Conservation (phyloP, 2,888 invertebrate species). For the Andricus curvator region DNA sequence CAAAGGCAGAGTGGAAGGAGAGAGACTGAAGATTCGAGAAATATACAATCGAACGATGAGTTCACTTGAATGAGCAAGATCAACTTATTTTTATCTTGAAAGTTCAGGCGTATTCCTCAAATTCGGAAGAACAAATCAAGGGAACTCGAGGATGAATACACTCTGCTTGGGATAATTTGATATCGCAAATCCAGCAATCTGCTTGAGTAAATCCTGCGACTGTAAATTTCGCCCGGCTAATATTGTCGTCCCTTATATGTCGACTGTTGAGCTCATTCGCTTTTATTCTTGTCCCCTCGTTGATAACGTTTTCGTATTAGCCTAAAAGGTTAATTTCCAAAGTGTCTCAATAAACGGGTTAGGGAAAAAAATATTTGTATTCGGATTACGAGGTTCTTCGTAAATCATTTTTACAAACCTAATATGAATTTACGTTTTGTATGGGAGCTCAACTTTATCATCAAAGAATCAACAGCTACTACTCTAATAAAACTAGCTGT, state of each 20-base stretch:
- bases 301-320: slow-evolving; percentile 13
- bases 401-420: neutral
- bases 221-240: neutral
- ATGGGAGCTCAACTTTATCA: no score
- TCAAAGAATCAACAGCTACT: no score
- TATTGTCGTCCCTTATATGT: slow-evolving; percentile 1
- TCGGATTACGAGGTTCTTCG: neutral
- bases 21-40: neutral
- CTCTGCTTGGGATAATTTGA: slow-evolving; percentile 5
- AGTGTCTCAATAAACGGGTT: neutral
- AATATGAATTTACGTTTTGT: no score
- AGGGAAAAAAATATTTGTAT: neutral
- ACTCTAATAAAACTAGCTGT: no score
- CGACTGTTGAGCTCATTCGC: neutral
- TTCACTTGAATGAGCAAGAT: slow-evolving; percentile 8
- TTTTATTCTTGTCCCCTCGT: slow-evolving; percentile 14
- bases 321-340: slow-evolving; percentile 6
- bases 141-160: slow-evolving; percentile 20
- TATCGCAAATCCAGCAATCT: slow-evolving; percentile 31
- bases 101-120: slow-evolving; percentile 35
- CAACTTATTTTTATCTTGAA: slow-evolving; percentile 30
- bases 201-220: slow-evolving; percentile 23
- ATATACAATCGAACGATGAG: slow-evolving; percentile 14
- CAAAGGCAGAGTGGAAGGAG: neutral
- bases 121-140: slow-evolving; percentile 31